phyloP scores from a whole-genome alignment of 2,113 vertebrate genomes.

The Pygoscelis adeliae region DNA sequence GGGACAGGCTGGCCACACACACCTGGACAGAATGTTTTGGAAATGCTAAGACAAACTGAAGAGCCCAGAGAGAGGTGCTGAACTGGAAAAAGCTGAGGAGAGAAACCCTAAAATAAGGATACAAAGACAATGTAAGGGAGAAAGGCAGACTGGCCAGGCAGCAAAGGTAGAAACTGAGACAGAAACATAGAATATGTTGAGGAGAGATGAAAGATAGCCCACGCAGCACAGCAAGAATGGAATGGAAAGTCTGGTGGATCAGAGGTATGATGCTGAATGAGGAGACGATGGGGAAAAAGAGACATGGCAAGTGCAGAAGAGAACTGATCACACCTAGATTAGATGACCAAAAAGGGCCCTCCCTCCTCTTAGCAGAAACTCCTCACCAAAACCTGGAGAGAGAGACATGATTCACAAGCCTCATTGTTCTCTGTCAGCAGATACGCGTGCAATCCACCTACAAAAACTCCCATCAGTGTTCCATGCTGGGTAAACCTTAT shows the following conservation, averaged over 20 bases:
- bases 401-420: neutral
- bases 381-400: neutral
- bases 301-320: neutral
- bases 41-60: neutral
- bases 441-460: neutral
- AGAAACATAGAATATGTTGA: neutral
- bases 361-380: neutral
- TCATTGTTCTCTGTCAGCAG: neutral
- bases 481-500: neutral
- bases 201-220: neutral
- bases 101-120: neutral
- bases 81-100: neutral
- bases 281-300: neutral
- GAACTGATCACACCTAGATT: neutral
- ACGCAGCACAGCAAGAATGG: neutral
- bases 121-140: neutral
- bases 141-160: neutral
- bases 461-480: neutral
- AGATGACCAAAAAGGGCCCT: neutral
- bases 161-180: neutral
- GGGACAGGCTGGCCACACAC: neutral
- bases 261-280: neutral
- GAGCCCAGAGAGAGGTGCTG: neutral
- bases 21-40: neutral
- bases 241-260: neutral